Conservation (phyloP, 1,140 invertebrate species). For the Cherax quadricarinatus region DNA sequence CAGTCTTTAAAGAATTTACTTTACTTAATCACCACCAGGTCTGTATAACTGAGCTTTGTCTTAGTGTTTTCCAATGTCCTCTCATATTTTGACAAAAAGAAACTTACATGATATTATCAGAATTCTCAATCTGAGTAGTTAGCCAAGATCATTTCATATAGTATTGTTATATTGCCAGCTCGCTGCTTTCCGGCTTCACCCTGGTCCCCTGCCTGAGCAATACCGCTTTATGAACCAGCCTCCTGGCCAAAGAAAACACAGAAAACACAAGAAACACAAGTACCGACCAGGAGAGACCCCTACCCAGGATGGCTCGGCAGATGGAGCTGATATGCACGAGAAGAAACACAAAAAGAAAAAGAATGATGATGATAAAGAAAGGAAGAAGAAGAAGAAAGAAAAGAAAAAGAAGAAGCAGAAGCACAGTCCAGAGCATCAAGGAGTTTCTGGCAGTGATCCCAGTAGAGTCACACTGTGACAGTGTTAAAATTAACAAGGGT, state of each 20-base stretch:
- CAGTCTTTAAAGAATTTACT: constrained; percentile 95
- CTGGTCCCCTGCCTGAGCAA: constrained; percentile 96
- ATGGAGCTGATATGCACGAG: constrained; percentile 86
- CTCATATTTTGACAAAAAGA: background rate
- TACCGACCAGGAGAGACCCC: constrained; percentile 82
- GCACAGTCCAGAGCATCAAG: constrained; percentile 91
- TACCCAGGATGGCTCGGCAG: constrained; percentile 77
- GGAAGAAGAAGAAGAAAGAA: constrained; percentile 96
- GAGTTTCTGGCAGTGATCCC: constrained; percentile 51
- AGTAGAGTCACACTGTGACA: constrained; percentile 43
- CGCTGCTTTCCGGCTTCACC: constrained; percentile 95
- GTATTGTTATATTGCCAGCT: constrained; percentile 80
- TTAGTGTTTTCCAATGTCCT: constrained; percentile 80
- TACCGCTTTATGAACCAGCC: constrained; percentile 95
- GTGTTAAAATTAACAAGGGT: background rate
- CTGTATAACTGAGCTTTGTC: constrained; percentile 93
- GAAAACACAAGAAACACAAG: constrained; percentile 97
- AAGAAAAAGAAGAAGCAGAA: constrained; percentile 94
- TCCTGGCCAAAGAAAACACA: constrained; percentile 88
- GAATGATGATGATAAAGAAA: constrained; percentile 95
- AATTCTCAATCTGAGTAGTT: background rate
- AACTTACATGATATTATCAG: background rate
- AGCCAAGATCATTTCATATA: background rate
- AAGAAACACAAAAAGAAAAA: constrained; percentile 98
- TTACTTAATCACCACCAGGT: constrained; percentile 91